phyloP scores from a whole-genome alignment of 2,113 vertebrate species.

The Edolisoma coerulescens region DNA sequence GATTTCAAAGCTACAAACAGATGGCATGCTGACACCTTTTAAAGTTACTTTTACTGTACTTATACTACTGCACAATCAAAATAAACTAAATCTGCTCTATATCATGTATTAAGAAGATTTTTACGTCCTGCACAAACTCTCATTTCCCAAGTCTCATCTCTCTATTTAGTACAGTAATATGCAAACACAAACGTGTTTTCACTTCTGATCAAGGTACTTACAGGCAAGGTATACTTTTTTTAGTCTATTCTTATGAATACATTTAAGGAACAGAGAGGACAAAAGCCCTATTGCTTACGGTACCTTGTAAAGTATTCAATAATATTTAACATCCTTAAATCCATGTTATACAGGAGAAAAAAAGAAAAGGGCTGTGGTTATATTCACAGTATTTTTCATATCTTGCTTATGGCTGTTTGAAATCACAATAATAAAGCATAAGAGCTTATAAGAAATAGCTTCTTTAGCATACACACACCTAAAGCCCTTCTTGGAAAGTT shows the following conservation, averaged over 20 bases:
- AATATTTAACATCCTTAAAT: background rate
- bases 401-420: background rate
- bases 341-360: background rate
- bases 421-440: background rate
- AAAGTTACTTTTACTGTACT: background rate
- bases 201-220: background rate
- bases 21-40: background rate
- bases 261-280: background rate
- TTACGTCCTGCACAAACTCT: background rate
- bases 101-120: background rate
- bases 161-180: background rate
- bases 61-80: background rate
- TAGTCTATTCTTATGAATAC: background rate
- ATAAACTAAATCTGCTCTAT: background rate
- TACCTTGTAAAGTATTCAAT: background rate
- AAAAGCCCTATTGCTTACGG: background rate
- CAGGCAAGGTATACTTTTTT: background rate
- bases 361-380: background rate
- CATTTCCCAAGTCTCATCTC: background rate
- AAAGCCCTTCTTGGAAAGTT: background rate
- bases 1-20: background rate
- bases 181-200: background rate
- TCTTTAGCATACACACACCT: background rate
- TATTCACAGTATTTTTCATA: background rate
- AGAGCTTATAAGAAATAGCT: background rate